Percentiles rank a stretch among this genome's conserved stretches.
Conservation (phyloP, 2,888 invertebrate genomes). For the Athalia cordata region DNA sequence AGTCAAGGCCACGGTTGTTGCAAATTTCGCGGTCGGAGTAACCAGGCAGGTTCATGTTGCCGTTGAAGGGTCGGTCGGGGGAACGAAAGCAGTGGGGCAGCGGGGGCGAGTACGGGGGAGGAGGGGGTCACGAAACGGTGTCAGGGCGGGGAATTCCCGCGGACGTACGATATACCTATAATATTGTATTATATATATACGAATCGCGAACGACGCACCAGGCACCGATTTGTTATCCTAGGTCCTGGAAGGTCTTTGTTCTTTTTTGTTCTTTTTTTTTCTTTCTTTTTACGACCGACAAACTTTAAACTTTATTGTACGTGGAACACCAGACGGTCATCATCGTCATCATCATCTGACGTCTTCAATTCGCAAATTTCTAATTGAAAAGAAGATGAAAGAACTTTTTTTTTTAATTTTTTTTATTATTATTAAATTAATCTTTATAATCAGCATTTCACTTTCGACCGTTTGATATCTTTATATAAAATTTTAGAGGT, state of each 20-base stretch:
- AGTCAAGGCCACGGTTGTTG: constrained; percentile 41
- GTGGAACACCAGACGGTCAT: too few species aligned
- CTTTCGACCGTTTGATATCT: constrained; percentile 12
- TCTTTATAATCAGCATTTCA: background rate
- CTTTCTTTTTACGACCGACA: too few species aligned
- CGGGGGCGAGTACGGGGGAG: background rate
- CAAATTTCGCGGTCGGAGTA: constrained; percentile 42
- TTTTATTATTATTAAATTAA: background rate
- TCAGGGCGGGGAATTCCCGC: constrained; percentile 30
- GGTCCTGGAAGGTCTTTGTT: constrained; percentile 25
- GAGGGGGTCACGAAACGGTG: background rate
- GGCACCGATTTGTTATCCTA: constrained; percentile 36
- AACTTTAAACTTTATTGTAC: too few species aligned
- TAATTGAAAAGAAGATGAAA: background rate
- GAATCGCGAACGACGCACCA: too few species aligned
- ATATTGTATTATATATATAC: too few species aligned
- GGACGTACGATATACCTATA: background rate
- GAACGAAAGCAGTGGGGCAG: too few species aligned
- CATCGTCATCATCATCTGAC: too few species aligned
- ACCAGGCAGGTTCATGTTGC: background rate
- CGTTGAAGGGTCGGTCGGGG: too few species aligned
- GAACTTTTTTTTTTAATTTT: background rate
- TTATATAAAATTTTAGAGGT: background rate
- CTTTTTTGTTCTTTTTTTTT: too few species aligned
- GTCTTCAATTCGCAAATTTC: too few species aligned